Percentiles rank a stretch among this genome's conserved stretches.
These are phyloP conservation scores for Luperina nickerlii DNA, from an alignment of 2,888 invertebrate species.

Conservation along the genomic window DNA sequence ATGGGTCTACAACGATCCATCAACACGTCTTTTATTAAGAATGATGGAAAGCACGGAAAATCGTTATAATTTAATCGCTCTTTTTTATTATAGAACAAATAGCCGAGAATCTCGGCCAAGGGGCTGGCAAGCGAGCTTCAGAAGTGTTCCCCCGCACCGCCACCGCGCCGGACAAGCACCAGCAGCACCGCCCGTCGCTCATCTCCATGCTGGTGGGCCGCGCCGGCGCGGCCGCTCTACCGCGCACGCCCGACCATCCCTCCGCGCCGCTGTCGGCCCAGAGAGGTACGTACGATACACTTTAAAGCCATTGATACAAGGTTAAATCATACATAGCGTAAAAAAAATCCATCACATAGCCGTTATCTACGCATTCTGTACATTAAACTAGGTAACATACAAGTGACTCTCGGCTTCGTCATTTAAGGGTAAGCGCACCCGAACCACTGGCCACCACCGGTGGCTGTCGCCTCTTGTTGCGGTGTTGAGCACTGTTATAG, in stretches of 20 bases:
- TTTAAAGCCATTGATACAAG: too few species aligned
- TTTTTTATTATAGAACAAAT: constrained; percentile 78
- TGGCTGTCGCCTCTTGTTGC: neutral
- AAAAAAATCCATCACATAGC: too few species aligned
- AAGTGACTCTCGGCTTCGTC: too few species aligned
- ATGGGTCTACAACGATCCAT: too few species aligned
- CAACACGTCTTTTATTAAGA: too few species aligned
- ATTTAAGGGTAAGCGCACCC: too few species aligned
- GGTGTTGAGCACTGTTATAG: neutral
- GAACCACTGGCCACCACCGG: too few species aligned
- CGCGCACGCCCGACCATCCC: constrained; percentile 86
- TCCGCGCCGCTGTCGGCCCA: constrained; percentile 75
- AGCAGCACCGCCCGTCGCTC: constrained; percentile 85
- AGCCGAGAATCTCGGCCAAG: constrained; percentile 80
- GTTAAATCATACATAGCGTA: too few species aligned
- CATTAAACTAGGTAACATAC: too few species aligned
- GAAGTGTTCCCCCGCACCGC: constrained; percentile 90
- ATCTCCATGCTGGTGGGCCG: constrained; percentile 86
- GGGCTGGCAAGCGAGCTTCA: constrained; percentile 83
- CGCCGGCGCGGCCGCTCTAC: constrained; percentile 73
- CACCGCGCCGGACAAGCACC: constrained; percentile 75
- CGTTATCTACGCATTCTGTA: too few species aligned
- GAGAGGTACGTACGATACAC: neutral
- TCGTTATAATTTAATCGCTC: neutral
- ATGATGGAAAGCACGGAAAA: too few species aligned